phyloP scores from a whole-genome alignment of 2,888 invertebrate genomes.

The Blomia tropicalis region DNA sequence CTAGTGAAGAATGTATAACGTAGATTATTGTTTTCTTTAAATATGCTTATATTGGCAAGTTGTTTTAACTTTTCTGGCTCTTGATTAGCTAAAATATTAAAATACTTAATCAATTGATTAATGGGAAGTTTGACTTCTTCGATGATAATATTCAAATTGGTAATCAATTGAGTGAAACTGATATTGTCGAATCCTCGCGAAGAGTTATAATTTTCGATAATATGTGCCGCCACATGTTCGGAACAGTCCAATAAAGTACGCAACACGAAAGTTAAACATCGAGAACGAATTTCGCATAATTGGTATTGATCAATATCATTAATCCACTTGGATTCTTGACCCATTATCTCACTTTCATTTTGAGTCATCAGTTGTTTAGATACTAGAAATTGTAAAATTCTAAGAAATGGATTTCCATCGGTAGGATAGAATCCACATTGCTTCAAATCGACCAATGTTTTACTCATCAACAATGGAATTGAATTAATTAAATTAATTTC shows the following conservation, averaged over 20 bases:
- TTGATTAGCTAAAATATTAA: not conserved
- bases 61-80: not conserved
- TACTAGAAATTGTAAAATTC: not conserved
- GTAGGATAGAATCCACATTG: not conserved
- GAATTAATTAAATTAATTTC: not conserved
- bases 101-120: constrained; percentile 5
- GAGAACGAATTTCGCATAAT: not conserved
- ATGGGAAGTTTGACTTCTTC: not conserved
- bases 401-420: not conserved
- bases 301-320: not conserved
- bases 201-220: not conserved
- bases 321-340: not conserved
- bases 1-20: not conserved
- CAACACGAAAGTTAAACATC: not conserved
- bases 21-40: not conserved
- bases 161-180: not conserved
- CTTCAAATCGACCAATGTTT: not conserved
- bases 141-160: not conserved
- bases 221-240: not conserved
- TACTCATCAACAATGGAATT: not conserved
- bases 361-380: not conserved
- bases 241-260: not conserved
- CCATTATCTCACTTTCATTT: not conserved
- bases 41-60: not conserved
- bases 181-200: not conserved